These are phyloP conservation scores for Lampropteryx suffumata DNA, from an alignment of 2,888 invertebrate species.

Conservation along the genomic window DNA sequence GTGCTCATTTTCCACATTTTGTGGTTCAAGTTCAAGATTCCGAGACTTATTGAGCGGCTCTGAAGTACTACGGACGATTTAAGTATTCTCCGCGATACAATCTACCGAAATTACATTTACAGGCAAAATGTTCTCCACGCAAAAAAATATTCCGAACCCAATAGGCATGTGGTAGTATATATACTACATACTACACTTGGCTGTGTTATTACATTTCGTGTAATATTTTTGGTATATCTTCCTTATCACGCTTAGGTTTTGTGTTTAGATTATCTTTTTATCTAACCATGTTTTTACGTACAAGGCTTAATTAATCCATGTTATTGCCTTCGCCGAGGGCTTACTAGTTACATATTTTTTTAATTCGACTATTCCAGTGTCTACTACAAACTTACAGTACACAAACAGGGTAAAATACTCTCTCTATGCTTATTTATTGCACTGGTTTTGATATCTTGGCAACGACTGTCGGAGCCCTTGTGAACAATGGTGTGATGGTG, in stretches of 20 bases:
- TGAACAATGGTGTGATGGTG: slow-evolving; percentile 69
- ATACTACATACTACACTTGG: neutral
- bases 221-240: slow-evolving; percentile 11
- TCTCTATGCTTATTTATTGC: slow-evolving; percentile 13
- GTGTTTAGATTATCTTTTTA: slow-evolving; percentile 63
- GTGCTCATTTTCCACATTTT: slow-evolving; percentile 39
- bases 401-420: slow-evolving; percentile 6
- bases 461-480: slow-evolving; percentile 50
- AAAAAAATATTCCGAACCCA: slow-evolving; percentile 14
- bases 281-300: slow-evolving; percentile 65
- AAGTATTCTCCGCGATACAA: slow-evolving; percentile 39
- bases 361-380: too few species aligned
- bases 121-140: slow-evolving; percentile 14
- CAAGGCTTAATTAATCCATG: slow-evolving; percentile 58
- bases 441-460: slow-evolving; percentile 34
- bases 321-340: slow-evolving; percentile 54
- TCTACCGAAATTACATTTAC: slow-evolving; percentile 35
- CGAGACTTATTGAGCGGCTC: slow-evolving; percentile 68
- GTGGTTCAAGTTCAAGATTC: slow-evolving; percentile 77
- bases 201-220: slow-evolving; percentile 4
- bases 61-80: slow-evolving; percentile 55
- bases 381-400: too few species aligned
- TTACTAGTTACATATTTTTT: too few species aligned
- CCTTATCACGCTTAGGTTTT: slow-evolving; percentile 36
- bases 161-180: too few species aligned